Conservation (phyloP, 2,888 invertebrate species). For the Cremastinae sp. region DNA sequence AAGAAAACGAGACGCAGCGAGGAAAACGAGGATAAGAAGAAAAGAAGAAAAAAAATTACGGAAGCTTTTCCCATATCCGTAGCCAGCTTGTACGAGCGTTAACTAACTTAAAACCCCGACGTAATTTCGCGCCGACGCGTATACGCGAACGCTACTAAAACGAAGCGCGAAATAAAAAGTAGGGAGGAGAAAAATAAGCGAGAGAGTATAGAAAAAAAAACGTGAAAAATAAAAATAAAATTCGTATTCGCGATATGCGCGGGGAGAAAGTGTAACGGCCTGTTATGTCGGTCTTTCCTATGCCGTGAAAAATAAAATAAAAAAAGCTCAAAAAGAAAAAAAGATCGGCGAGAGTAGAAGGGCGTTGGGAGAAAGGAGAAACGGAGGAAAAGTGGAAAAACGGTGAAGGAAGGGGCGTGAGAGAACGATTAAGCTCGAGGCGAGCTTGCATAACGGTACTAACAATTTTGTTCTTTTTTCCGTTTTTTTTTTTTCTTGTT, state of each 20-base stretch:
- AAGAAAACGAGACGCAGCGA: neutral
- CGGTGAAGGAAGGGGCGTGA: slow-evolving; percentile 40
- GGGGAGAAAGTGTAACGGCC: slow-evolving; percentile 51
- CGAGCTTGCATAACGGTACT: slow-evolving; percentile 24
- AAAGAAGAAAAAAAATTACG: slow-evolving; percentile 5
- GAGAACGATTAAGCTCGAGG: slow-evolving; percentile 58
- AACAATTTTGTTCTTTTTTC: neutral
- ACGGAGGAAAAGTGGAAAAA: slow-evolving; percentile 30
- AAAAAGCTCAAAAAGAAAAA: neutral
- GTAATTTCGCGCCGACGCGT: slow-evolving; percentile 23
- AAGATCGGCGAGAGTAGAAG: slow-evolving; percentile 22
- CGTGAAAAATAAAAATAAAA: neutral
- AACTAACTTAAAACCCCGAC: slow-evolving; percentile 36
- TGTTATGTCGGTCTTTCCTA: slow-evolving; percentile 46
- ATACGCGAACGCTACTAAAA: slow-evolving; percentile 14
- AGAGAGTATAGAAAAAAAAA: neutral
- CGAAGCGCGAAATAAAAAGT: slow-evolving; percentile 30
- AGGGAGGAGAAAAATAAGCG: neutral
- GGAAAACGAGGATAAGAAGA: neutral
- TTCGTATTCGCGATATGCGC: slow-evolving; percentile 21
- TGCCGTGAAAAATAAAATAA: slow-evolving; percentile 17
- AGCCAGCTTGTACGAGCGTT: neutral
- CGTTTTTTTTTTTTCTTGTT: neutral
- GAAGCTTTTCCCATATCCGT: neutral
- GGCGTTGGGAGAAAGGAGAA: slow-evolving; percentile 3